These are phyloP conservation scores for Tenthredo amoena DNA, from an alignment of 2,888 invertebrate genomes.

Conservation along the genomic window DNA sequence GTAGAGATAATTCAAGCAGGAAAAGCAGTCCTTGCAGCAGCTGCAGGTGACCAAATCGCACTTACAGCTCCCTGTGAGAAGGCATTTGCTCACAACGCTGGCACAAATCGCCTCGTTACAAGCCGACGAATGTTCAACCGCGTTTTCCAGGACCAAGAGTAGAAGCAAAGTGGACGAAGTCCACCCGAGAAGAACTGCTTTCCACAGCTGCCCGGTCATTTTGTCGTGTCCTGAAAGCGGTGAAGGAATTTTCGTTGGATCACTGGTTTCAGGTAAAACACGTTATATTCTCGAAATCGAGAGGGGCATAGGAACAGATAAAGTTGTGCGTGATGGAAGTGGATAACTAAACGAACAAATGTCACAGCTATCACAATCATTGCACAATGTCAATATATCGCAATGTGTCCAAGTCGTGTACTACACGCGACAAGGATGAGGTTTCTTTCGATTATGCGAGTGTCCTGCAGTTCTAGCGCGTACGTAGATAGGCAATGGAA, in stretches of 20 bases:
- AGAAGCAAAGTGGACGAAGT: slow-evolving; percentile 60
- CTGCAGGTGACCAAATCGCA: slow-evolving; percentile 95
- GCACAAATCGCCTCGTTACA: slow-evolving; percentile 98
- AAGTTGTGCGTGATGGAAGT: slow-evolving; percentile 22
- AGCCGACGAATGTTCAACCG: slow-evolving; percentile 65
- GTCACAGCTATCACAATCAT: slow-evolving; percentile 8
- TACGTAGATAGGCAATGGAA: too few relatives aligned
- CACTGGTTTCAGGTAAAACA: neutral
- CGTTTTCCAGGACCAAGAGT: slow-evolving; percentile 61
- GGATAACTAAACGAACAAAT: slow-evolving; percentile 40
- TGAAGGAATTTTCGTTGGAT: neutral
- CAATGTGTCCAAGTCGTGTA: neutral
- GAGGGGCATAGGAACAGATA: neutral
- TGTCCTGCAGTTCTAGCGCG: neutral
- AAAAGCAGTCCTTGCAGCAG: slow-evolving; percentile 96
- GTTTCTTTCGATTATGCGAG: slow-evolving; percentile 17
- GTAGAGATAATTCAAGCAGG: slow-evolving; percentile 93
- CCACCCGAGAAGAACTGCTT: slow-evolving; percentile 61
- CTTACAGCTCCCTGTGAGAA: slow-evolving; percentile 97
- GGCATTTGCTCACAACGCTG: slow-evolving; percentile 97
- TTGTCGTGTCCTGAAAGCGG: neutral
- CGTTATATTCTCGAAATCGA: neutral
- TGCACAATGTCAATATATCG: slow-evolving; percentile 2
- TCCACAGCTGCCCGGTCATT: slow-evolving; percentile 65
- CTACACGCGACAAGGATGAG: neutral